phyloP scores from a whole-genome alignment of 2,888 invertebrate genomes.

The Ptycholaimellus sp. region DNA sequence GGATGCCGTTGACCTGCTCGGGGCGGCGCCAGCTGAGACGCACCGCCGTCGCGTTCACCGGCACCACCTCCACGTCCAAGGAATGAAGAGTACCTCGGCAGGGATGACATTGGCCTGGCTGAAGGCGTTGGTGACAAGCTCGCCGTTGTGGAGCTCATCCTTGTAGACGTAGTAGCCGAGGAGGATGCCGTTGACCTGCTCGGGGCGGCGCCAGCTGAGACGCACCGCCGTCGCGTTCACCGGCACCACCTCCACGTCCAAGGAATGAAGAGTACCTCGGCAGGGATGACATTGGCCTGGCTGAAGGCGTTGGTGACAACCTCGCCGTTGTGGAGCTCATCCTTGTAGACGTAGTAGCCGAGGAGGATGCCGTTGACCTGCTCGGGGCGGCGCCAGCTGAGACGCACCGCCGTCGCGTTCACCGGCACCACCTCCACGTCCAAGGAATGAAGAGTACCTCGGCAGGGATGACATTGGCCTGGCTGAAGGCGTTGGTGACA shows the following conservation, averaged over 20 bases:
- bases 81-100: constrained; percentile 2
- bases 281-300: constrained; percentile 12
- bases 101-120: background rate
- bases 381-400: constrained; percentile 61
- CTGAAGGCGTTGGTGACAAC: constrained; percentile 9
- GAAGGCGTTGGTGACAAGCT: constrained; percentile 2
- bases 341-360: constrained; percentile 64
- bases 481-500: no score
- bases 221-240: constrained; percentile 81
- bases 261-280: constrained; percentile 1
- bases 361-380: constrained; percentile 75
- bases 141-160: constrained; percentile 7
- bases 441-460: no score
- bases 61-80: constrained; percentile 30
- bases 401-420: constrained; percentile 71
- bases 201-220: constrained; percentile 62
- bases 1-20: constrained; percentile 64
- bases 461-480: no score
- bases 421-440: constrained; percentile 47
- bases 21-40: constrained; percentile 85
- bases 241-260: constrained; percentile 42
- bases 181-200: constrained; percentile 70
- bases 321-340: constrained; percentile 11
- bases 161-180: constrained; percentile 77
- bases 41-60: constrained; percentile 78